Conservation (phyloP, 2,888 invertebrate species). For the Phlogophora meticulosa region DNA sequence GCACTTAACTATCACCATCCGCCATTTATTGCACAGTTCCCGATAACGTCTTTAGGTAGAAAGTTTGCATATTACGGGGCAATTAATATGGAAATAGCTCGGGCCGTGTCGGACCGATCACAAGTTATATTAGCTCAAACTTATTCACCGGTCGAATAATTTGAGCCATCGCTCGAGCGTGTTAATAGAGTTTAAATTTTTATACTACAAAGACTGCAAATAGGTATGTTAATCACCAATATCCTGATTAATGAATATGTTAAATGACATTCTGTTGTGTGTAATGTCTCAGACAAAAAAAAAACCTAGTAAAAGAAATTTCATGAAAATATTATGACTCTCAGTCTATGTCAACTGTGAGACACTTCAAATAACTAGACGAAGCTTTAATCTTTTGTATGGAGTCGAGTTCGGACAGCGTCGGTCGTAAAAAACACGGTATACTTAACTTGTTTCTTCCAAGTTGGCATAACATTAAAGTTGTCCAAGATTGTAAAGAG, state of each 20-base stretch:
- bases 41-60: constrained; percentile 49
- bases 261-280: background rate
- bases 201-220: constrained; percentile 5
- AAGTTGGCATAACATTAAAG: constrained; percentile 36
- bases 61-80: constrained; percentile 62
- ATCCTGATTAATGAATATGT: background rate
- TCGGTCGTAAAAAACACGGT: constrained; percentile 11
- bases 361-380: background rate
- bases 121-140: constrained; percentile 58
- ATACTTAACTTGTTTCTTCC: constrained; percentile 21
- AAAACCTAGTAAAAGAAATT: background rate
- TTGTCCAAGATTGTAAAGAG: constrained; percentile 41
- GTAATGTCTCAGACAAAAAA: background rate
- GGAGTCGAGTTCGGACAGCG: background rate
- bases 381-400: constrained; percentile 7
- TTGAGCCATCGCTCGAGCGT: constrained; percentile 22
- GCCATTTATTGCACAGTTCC: constrained; percentile 41
- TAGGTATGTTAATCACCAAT: background rate
- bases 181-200: constrained; percentile 23
- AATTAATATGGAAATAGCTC: constrained; percentile 66
- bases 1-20: constrained; percentile 47
- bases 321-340: background rate
- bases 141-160: constrained; percentile 47
- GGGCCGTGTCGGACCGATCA: constrained; percentile 45
- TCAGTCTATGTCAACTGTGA: background rate